Evolutionary conservation across 2,113 vertebrate genomes (phyloP).

Genomic region (Oxyruncus cristatus): DNA sequence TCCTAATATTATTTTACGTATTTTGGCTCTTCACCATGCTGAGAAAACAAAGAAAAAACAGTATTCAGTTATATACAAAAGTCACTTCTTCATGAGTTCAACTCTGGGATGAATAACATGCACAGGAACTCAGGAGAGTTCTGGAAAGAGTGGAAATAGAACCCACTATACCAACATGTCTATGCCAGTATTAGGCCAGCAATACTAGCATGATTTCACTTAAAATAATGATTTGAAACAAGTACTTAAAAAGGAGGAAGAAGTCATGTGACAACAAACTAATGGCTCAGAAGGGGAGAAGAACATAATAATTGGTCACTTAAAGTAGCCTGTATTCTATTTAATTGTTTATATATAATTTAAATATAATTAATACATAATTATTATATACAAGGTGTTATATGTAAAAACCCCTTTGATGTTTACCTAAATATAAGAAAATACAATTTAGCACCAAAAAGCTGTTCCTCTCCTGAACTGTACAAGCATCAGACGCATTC

Average conservation of each 20-base stretch:
- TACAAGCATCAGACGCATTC: neutral
- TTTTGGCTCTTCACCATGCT: neutral
- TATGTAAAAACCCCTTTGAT: no score
- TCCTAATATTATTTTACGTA: neutral
- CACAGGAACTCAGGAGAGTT: neutral
- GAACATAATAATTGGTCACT: neutral
- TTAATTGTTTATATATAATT: neutral
- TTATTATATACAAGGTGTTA: neutral
- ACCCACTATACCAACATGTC: neutral
- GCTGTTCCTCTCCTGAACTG: neutral
- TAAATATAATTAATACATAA: neutral
- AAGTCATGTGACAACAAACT: neutral
- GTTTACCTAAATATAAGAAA: neutral
- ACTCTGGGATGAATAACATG: neutral
- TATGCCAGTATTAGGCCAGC: neutral
- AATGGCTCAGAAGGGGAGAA: neutral
- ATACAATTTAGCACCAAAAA: neutral
- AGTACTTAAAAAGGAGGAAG: neutral
- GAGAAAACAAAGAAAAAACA: neutral
- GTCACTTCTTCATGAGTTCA: neutral
- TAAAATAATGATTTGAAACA: neutral
- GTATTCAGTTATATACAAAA: neutral
- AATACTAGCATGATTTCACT: neutral
- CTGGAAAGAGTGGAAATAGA: neutral
- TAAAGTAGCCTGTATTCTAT: neutral